phyloP scores from a whole-genome alignment of 2,888 invertebrate species.

The Atrina japonica region DNA sequence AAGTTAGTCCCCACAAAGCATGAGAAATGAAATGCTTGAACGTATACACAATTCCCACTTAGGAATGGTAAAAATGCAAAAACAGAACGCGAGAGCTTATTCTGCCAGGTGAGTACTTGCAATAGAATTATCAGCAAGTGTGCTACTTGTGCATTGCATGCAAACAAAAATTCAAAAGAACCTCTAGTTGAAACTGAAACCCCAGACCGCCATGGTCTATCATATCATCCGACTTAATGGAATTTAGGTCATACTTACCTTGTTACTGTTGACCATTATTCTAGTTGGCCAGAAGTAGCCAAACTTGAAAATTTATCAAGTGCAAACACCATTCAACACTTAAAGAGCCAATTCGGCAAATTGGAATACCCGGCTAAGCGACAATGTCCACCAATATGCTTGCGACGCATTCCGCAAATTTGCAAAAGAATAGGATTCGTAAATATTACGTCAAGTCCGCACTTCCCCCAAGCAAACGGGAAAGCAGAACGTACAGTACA shows the following conservation, averaged over 20 bases:
- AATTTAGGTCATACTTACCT: conserved; percentile 38
- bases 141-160: conserved; percentile 6
- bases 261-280: conserved; percentile 37
- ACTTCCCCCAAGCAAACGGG: conserved; percentile 27
- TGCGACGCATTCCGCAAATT: conserved; percentile 28
- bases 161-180: conserved; percentile 30
- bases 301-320: conserved; percentile 26
- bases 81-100: not conserved
- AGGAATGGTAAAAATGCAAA: conserved; percentile 9
- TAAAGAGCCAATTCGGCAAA: not conserved
- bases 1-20: conserved; percentile 7
- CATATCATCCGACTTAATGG: conserved; percentile 44
- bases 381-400: conserved; percentile 37
- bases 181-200: conserved; percentile 37
- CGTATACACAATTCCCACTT: conserved; percentile 8
- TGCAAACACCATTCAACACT: too few relatives aligned
- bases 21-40: conserved; percentile 16
- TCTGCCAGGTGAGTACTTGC: not conserved
- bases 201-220: too few relatives aligned
- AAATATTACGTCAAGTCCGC: conserved; percentile 33
- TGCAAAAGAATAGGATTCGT: conserved; percentile 26
- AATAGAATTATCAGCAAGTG: conserved; percentile 15
- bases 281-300: conserved; percentile 39
- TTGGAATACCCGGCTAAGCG: conserved; percentile 19
- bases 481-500: conserved; percentile 30